Base-by-base conservation (phyloP, 2,888 invertebrate species). In the Ethmia dodecea region DNA sequence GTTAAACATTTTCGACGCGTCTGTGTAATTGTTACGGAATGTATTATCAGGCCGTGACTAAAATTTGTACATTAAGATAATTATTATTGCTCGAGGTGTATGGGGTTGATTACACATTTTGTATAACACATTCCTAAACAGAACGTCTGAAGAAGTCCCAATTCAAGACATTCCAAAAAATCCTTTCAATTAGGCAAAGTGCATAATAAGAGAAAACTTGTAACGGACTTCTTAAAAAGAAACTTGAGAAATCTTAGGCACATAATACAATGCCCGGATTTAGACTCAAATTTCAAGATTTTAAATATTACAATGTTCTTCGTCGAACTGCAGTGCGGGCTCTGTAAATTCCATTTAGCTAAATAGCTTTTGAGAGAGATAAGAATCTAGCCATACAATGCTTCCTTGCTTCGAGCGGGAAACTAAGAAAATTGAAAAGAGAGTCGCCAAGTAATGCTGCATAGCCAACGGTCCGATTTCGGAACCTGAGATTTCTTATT, bases 281-380 rank as follows among this genome's bases (percentile, higher is more conserved):
- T 74, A 75, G 71, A 74, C 74, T 81, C 69, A 78, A 78, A 79
- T 79, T 83, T 81, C 70, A 56, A 73, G 73, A 79, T 83, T 83
- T 84, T 84, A 83, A 84, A 84, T 84, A 86, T 84, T 78, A 78
- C 81, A 79, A 65, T 80, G 77, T 83, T 80, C 79, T 77, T 73
- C 70, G 77, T 79, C 79, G 81, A 83, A 84, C 83, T 84, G 84
- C 84, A 84, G 75, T 81, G 80, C 83, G 73, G 83, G 79, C 79
- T 80, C 74, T 77, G 83, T 84, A 84, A 86, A 86, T 84, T 84
- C 86, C 83, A 86, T 86, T 86, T 83, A 81, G 81, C 78, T 84
- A 84, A 86, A 86, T 84, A 84, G 84, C 83, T 84, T 84, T 83
- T 74, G 70, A 71, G 79, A 68, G 58, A 84, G 86, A 84, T 86